Base-by-base conservation (phyloP, 2,113 vertebrate genomes). In the Gadus macrocephalus region DNA sequence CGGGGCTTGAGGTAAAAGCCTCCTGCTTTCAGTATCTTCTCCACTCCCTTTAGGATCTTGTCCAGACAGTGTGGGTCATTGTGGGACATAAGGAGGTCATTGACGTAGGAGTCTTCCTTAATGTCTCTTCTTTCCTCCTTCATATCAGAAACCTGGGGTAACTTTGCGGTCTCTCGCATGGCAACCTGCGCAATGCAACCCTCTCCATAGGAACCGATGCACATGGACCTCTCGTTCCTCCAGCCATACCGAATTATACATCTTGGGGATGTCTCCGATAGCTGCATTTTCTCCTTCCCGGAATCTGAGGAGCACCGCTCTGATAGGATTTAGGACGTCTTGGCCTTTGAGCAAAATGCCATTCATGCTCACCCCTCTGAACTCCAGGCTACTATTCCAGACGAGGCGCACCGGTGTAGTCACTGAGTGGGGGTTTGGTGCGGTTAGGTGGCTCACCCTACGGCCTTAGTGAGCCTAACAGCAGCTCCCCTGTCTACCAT, bases 151-250 rank as follows among this genome's bases (percentile, higher is more conserved):
- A 72, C 60, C 2, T 2, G 11, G 2, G 66, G 66, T 1, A 77
- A 31, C 1, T 38, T 66, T 2, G 56, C 68, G 1, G 74, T 77
- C 17, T 80, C 71, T 0, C 58, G 3, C 61, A 74, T 70, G 1
- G 78, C 74, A 1, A 82, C 1, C 9, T 82, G 74, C 2, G 72
- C 72, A 6, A 27, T n/a, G 1, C 14, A 64, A 2, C 72, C 73
- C 70, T 2, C 63, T n/a, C 77, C 73, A 80, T 0, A 84, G 75
- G 11, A 80, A 82, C 4, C 73, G 62, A 3, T 82, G 78, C 0
- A 82, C 17, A 4, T 82, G 69, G 8, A 76, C 17, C 1, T 77
- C 76, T 0, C 1, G 0, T 0, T 83, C 74, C 2, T 83, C 64
- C 4, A 81, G 15, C 78, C 77, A 81, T 76, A 42, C 38, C 0